phyloP scores from a whole-genome alignment of 1,140 invertebrate species.

The Gonatopus flavifemur region DNA sequence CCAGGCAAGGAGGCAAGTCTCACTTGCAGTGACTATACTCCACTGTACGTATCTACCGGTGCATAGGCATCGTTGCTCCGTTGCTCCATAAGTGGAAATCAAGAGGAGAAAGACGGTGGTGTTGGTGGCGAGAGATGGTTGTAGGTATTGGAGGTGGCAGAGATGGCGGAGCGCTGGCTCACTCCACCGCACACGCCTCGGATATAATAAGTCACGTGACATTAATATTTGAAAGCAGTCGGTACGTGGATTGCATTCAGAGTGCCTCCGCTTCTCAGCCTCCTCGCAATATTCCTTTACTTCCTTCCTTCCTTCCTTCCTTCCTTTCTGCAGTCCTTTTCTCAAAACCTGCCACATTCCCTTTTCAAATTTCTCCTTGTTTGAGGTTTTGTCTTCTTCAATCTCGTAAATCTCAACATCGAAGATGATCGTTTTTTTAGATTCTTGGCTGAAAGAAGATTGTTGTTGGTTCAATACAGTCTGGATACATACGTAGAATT shows the following conservation, averaged over 20 bases:
- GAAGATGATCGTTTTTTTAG: too few relatives aligned
- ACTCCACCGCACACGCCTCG: constrained; percentile 51
- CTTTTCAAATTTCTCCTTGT: too few relatives aligned
- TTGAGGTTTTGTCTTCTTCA: too few relatives aligned
- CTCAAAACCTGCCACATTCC: too few relatives aligned
- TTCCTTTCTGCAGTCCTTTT: constrained; percentile 21
- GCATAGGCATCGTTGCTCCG: constrained; percentile 22
- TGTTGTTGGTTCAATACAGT: too few relatives aligned
- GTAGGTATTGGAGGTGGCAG: constrained; percentile 7
- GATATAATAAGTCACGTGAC: constrained; percentile 61
- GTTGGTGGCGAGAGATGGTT: not conserved
- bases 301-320: constrained; percentile 13
- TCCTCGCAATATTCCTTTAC: constrained; percentile 41
- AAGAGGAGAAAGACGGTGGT: not conserved
- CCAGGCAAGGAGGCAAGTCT: constrained; percentile 40
- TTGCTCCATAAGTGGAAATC: constrained; percentile 18
- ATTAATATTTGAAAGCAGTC: constrained; percentile 60
- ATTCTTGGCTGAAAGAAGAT: too few relatives aligned
- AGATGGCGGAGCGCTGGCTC: constrained; percentile 41
- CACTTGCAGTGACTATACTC: too few relatives aligned
- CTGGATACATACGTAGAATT: too few relatives aligned
- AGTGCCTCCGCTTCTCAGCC: constrained; percentile 37
- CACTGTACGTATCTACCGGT: constrained; percentile 13
- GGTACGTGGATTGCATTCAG: constrained; percentile 59
- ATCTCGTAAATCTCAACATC: too few relatives aligned